Conservation (phyloP, 2,797 vertebrate genomes). For the Furcifer pardalis region DNA sequence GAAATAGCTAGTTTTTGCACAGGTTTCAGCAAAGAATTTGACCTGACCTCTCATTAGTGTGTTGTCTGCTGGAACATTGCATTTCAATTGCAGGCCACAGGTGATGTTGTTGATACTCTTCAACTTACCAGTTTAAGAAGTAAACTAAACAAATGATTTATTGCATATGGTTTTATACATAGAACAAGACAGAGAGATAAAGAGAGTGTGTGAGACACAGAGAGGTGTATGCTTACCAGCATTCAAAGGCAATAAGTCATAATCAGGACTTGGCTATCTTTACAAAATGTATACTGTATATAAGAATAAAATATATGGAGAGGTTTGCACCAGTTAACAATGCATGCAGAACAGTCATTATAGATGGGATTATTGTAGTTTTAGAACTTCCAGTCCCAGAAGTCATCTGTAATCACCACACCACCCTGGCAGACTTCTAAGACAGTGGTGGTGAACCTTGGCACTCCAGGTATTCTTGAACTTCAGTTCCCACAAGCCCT, state of each 20-base stretch:
- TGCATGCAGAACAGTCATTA: background rate
- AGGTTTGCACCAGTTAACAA: background rate
- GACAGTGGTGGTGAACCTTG: no score
- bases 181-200: background rate
- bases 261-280: slow-evolving; percentile 52
- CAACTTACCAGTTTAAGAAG: background rate
- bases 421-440: no score
- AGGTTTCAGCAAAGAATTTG: background rate
- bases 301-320: slow-evolving; percentile 48
- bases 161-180: slow-evolving; percentile 5
- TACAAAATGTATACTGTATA: slow-evolving; percentile 59
- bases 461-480: no score
- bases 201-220: background rate
- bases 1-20: fast-evolving
- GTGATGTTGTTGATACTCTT: slow-evolving; percentile 23
- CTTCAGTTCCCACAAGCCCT: no score
- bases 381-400: no score
- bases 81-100: slow-evolving; percentile 10
- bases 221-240: slow-evolving; percentile 30
- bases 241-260: slow-evolving; percentile 44
- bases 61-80: background rate
- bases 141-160: slow-evolving; percentile 44
- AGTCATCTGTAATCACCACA: no score
- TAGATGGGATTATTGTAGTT: no score
- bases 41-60: slow-evolving; percentile 28